Evolutionary conservation across 2,797 vertebrate species (phyloP).

Genomic region (Orientallactaga sibirica): DNA sequence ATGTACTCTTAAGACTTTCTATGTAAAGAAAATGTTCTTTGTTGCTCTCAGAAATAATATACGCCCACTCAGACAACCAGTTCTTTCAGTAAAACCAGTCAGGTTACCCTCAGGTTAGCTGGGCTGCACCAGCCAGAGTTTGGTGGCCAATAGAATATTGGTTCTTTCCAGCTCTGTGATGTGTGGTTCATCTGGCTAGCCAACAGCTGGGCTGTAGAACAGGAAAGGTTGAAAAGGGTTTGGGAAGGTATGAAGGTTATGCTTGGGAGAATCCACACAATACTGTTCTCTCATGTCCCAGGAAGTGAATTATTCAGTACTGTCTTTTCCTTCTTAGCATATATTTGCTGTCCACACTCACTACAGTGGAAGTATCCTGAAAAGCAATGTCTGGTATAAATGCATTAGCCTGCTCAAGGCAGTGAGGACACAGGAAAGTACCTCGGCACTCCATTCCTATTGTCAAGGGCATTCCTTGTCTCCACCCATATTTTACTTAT

Average conservation of each 20-base stretch:
- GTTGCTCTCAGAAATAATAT: slow-evolving; percentile 58
- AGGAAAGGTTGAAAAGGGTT: background rate
- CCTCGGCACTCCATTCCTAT: background rate
- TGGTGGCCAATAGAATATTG: background rate
- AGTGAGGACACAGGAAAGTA: background rate
- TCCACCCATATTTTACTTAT: background rate
- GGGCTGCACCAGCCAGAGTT: background rate
- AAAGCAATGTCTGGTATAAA: slow-evolving; percentile 19
- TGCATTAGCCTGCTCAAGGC: background rate
- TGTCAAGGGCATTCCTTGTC: background rate
- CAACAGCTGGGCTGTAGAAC: slow-evolving; percentile 23
- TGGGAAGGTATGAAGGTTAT: background rate
- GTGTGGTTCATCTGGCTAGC: slow-evolving; percentile 30
- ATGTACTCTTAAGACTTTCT: slow-evolving; percentile 35
- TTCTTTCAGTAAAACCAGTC: slow-evolving; percentile 77
- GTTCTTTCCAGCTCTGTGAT: background rate
- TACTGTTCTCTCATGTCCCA: background rate
- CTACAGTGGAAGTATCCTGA: background rate
- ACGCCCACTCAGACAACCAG: slow-evolving; percentile 60
- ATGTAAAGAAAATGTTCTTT: slow-evolving; percentile 44
- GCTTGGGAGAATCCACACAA: slow-evolving; percentile 25
- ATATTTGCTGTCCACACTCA: slow-evolving; percentile 31
- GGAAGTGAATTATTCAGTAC: background rate
- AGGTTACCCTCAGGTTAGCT: background rate
- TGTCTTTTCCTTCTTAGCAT: background rate